Evolutionary conservation across 2,888 invertebrate genomes (phyloP).

Genomic region (Euzophera pinguis): DNA sequence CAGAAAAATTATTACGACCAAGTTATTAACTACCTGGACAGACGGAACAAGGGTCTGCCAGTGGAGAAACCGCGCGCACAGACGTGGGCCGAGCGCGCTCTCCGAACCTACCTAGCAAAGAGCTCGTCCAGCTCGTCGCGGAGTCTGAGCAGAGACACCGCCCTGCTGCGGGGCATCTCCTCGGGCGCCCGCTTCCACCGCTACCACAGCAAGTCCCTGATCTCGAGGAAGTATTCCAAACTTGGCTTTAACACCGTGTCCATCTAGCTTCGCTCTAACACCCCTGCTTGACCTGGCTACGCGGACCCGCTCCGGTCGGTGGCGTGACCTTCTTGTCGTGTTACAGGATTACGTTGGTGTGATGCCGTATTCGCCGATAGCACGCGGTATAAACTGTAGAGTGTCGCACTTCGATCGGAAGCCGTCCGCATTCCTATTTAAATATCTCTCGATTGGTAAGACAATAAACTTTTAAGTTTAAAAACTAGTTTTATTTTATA

Average conservation of each 20-base stretch:
- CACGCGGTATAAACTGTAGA: constrained; percentile 30
- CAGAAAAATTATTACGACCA: constrained; percentile 93
- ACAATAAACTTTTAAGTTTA: constrained; percentile 68
- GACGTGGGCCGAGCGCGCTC: constrained; percentile 91
- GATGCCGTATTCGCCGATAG: constrained; percentile 37
- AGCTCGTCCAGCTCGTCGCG: constrained; percentile 85
- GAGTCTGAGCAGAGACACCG: constrained; percentile 79
- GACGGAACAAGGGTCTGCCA: constrained; percentile 83
- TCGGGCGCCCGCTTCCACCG: constrained; percentile 85
- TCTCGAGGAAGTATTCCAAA: constrained; percentile 85
- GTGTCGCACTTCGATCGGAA: constrained; percentile 44
- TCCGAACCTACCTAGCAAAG: constrained; percentile 84
- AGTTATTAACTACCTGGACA: constrained; percentile 89
- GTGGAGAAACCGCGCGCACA: constrained; percentile 88
- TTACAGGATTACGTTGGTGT: constrained; percentile 76
- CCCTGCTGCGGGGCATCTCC: constrained; percentile 81
- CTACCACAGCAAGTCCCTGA: constrained; percentile 87
- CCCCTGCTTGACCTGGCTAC: constrained; percentile 67
- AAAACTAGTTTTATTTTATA: constrained; percentile 40
- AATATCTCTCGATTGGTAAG: constrained; percentile 59
- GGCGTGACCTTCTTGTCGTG: constrained; percentile 71
- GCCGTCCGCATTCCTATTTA: constrained; percentile 69
- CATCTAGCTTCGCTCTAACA: constrained; percentile 75
- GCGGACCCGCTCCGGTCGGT: constrained; percentile 47
- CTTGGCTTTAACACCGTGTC: constrained; percentile 74